A percentile compares a stretch with the other conserved stretches of the same genome.
Evolutionary conservation across 2,888 invertebrate genomes (phyloP).

Genomic region (Stenoptilia bipunctidactyla): DNA sequence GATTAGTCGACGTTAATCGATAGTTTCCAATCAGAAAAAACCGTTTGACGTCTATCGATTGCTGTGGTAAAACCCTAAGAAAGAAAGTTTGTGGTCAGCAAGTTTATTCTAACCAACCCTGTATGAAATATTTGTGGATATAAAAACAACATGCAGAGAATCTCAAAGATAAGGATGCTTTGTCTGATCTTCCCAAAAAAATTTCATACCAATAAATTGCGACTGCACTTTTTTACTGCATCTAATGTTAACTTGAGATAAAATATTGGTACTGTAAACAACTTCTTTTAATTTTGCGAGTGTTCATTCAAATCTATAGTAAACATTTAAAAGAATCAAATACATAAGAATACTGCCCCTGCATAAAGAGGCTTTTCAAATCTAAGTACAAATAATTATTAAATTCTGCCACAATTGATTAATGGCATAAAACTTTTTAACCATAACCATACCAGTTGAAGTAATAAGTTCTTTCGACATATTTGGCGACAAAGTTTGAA

Average conservation of each 20-base stretch:
- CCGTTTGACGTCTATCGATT: too few relatives aligned
- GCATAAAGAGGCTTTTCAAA: background rate
- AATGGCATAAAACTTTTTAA: too few relatives aligned
- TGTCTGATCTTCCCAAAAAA: slow-evolving; percentile 50
- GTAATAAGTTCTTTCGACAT: too few relatives aligned
- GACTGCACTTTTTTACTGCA: background rate
- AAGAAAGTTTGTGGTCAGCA: too few relatives aligned
- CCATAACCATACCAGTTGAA: too few relatives aligned
- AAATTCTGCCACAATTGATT: too few relatives aligned
- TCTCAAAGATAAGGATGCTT: slow-evolving; percentile 62
- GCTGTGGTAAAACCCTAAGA: too few relatives aligned
- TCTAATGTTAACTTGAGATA: slow-evolving; percentile 1
- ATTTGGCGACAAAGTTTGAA: too few relatives aligned
- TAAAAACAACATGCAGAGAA: slow-evolving; percentile 42
- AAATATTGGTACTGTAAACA: background rate
- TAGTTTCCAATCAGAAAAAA: too few relatives aligned
- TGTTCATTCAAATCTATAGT: slow-evolving; percentile 57
- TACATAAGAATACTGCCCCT: background rate
- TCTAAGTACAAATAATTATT: slow-evolving; percentile 2
- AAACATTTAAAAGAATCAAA: slow-evolving; percentile 30
- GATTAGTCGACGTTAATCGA: too few relatives aligned
- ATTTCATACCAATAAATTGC: slow-evolving; percentile 11
- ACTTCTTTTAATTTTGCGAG: slow-evolving; percentile 32
- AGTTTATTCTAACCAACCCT: too few relatives aligned
- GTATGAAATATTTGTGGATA: slow-evolving; percentile 32